Conservation (phyloP, 2,797 vertebrate genomes). For the Halcyon smyrnensis region DNA sequence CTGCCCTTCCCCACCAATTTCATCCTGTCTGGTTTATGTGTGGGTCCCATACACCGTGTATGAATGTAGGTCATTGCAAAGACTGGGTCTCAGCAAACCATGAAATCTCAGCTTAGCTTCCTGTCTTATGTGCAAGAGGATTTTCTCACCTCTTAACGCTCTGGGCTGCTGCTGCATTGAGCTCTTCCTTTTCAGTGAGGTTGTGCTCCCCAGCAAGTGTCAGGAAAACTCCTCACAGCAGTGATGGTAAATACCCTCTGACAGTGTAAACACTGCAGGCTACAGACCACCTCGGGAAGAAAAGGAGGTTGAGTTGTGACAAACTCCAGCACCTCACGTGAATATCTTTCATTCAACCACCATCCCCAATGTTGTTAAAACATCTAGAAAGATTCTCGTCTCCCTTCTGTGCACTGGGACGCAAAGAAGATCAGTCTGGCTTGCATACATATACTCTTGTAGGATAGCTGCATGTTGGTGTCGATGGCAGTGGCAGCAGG, state of each 20-base stretch:
- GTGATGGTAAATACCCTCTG: background rate
- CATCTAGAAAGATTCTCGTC: fast-evolving
- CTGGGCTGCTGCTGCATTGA: background rate
- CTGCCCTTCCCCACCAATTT: background rate
- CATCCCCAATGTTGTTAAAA: background rate
- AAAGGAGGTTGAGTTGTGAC: background rate
- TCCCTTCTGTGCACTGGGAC: background rate
- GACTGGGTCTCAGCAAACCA: background rate
- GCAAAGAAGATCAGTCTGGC: background rate
- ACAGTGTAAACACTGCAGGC: background rate
- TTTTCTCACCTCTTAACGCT: slow-evolving; percentile 21
- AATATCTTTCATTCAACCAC: fast-evolving
- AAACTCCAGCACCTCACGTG: background rate
- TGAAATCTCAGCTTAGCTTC: slow-evolving; percentile 2
- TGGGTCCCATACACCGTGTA: background rate
- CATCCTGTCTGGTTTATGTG: background rate
- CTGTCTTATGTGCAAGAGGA: background rate
- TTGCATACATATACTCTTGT: background rate
- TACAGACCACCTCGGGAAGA: background rate
- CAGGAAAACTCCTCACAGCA: background rate
- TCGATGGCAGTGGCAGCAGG: background rate
- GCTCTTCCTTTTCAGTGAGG: background rate
- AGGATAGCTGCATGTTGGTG: background rate
- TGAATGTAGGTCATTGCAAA: background rate
- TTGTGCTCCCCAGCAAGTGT: background rate